These are phyloP conservation scores for Pelusios castaneus DNA, from an alignment of 2,113 vertebrate species.

Conservation along the genomic window DNA sequence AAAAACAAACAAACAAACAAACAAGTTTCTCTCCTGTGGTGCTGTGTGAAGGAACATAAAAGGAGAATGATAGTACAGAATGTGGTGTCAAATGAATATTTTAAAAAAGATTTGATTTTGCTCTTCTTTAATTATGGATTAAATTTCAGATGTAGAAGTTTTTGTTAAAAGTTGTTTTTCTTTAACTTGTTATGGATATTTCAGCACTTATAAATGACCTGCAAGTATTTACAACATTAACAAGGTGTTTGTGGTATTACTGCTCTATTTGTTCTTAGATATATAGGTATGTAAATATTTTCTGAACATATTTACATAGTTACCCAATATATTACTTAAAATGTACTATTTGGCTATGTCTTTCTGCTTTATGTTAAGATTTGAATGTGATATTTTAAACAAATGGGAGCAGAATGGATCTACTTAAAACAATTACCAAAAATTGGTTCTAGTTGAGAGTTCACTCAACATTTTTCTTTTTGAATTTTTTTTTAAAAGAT, in stretches of 20 bases:
- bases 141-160: neutral
- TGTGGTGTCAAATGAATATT: neutral
- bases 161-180: neutral
- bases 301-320: neutral
- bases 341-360: neutral
- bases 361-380: neutral
- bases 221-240: neutral
- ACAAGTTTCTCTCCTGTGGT: slow-evolving; percentile 35
- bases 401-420: neutral
- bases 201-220: neutral
- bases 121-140: neutral
- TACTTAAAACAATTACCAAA: neutral
- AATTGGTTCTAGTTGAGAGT: neutral
- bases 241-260: neutral
- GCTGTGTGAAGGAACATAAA: neutral
- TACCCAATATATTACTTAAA: neutral
- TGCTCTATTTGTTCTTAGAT: neutral
- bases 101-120: neutral
- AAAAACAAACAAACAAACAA: no score
- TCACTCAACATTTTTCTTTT: neutral
- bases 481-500: neutral
- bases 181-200: neutral
- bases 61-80: neutral
- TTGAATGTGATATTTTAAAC: neutral
- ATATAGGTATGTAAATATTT: neutral